Percentiles rank a stretch among this genome's conserved stretches.
Conservation (phyloP, 2,888 invertebrate genomes). For the Ceramica pisi region DNA sequence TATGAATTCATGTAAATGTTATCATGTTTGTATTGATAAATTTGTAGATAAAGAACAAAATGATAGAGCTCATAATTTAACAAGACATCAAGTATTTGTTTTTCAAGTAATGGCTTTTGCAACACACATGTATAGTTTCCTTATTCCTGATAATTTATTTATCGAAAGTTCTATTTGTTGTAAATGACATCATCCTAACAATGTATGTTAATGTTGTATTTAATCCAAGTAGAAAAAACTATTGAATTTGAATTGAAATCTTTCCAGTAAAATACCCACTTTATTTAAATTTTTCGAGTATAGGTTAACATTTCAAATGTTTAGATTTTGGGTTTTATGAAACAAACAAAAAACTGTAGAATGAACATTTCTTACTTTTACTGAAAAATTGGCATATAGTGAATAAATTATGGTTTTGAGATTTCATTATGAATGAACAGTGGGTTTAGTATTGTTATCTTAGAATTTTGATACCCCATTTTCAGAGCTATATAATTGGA, state of each 20-base stretch:
- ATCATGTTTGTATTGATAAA: slow-evolving; percentile 8
- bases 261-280: no score
- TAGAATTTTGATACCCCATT: neutral
- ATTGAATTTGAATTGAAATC: neutral
- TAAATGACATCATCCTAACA: slow-evolving; percentile 11
- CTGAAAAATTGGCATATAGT: no score
- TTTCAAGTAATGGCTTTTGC: neutral
- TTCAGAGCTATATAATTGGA: neutral
- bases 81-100: neutral
- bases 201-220: neutral
- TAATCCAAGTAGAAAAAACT: neutral
- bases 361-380: no score
- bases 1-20: neutral
- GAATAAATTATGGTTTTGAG: no score
- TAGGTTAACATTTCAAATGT: no score
- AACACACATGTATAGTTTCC: slow-evolving; percentile 22
- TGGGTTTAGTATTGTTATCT: neutral
- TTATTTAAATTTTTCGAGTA: no score
- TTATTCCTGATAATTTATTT: slow-evolving; percentile 34
- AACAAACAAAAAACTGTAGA: no score
- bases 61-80: slow-evolving; percentile 1
- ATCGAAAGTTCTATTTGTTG: slow-evolving; percentile 15
- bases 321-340: no score
- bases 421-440: neutral
- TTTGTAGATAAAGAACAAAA: neutral